A percentile compares a stretch with the other conserved stretches of the same genome.
Evolutionary conservation across 2,888 invertebrate species (phyloP).

Genomic region (Diploptera punctata): DNA sequence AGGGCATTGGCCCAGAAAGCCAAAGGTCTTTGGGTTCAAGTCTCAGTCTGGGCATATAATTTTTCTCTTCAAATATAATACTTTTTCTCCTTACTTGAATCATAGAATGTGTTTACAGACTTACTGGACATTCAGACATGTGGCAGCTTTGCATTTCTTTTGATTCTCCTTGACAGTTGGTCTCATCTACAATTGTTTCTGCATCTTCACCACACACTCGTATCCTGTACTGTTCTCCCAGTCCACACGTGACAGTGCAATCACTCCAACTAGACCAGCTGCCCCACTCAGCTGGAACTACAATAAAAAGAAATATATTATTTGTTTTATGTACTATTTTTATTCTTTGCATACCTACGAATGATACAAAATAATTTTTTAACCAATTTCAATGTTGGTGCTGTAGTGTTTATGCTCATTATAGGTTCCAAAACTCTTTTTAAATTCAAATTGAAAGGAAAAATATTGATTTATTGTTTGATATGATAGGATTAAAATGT

Average conservation of each 20-base stretch:
- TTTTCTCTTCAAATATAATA: too few relatives aligned
- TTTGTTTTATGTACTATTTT: conserved; percentile 11
- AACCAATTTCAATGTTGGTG: neutral
- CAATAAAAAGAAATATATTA: too few relatives aligned
- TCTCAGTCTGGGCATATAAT: too few relatives aligned
- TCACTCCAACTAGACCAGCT: conserved; percentile 57
- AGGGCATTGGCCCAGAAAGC: too few relatives aligned
- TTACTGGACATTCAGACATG: conserved; percentile 60
- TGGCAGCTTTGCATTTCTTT: conserved; percentile 56
- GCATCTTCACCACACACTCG: conserved; percentile 56
- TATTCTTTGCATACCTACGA: neutral
- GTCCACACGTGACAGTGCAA: conserved; percentile 60
- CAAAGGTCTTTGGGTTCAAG: too few relatives aligned
- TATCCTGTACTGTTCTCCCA: conserved; percentile 54
- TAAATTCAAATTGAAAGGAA: too few relatives aligned
- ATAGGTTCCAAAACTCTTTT: too few relatives aligned
- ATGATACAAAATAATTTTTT: conserved; percentile 7
- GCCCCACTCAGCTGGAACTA: conserved; percentile 62
- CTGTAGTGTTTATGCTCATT: too few relatives aligned
- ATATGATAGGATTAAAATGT: too few relatives aligned
- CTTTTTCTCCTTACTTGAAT: too few relatives aligned
- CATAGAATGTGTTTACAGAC: conserved; percentile 12
- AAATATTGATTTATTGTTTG: too few relatives aligned
- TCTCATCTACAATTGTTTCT: conserved; percentile 44
- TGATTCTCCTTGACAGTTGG: conserved; percentile 49